Evolutionary conservation across 2,888 invertebrate species (phyloP).

Genomic region (Chydorus sphaericus): DNA sequence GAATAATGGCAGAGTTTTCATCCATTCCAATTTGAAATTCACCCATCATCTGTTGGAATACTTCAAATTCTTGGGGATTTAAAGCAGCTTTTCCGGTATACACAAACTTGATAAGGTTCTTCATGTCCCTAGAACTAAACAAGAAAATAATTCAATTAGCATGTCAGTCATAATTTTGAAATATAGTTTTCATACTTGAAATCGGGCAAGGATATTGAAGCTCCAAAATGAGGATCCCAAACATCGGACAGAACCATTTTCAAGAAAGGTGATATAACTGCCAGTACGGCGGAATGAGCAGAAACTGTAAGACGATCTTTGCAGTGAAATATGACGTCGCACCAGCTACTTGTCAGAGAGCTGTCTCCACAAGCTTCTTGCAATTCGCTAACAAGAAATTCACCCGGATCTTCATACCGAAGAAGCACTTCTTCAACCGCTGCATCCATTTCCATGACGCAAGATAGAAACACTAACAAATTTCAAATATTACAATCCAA

Average conservation of each 20-base stretch:
- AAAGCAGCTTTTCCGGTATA: constrained; percentile 3
- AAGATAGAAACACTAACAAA: too few relatives aligned
- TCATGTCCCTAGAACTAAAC: not conserved
- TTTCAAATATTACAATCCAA: too few relatives aligned
- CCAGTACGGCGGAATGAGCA: constrained; percentile 3
- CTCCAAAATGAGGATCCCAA: not conserved
- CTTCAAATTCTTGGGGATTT: not conserved
- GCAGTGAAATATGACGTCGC: not conserved
- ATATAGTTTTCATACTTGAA: not conserved
- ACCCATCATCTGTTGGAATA: constrained; percentile 1
- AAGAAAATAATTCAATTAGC: not conserved
- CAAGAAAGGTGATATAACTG: not conserved
- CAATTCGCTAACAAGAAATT: constrained; percentile 7
- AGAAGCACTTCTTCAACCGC: not conserved
- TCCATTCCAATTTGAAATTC: not conserved
- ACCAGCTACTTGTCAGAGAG: not conserved
- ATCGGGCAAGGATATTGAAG: constrained; percentile 4
- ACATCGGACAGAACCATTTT: not conserved
- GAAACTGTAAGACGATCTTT: not conserved
- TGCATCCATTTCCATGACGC: not conserved
- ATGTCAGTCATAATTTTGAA: not conserved
- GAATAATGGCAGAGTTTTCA: constrained; percentile 3
- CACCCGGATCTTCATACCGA: constrained; percentile 8
- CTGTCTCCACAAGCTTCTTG: not conserved
- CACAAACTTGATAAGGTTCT: not conserved